These are phyloP conservation scores for Telenomus remus DNA, from an alignment of 1,140 invertebrate species.

Conservation along the genomic window DNA sequence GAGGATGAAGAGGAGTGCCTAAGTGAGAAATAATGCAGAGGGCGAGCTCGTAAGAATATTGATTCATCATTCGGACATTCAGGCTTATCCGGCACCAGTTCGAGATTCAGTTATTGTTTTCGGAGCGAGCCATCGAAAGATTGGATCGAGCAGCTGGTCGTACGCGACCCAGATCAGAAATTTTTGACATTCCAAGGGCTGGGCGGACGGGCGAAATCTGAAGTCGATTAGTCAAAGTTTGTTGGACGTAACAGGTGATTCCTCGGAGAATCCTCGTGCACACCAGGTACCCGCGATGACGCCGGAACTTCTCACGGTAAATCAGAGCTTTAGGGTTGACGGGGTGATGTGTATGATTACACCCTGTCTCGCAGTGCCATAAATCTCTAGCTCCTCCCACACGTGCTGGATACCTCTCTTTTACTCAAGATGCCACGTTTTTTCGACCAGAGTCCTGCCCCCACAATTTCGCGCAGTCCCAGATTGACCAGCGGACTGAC, in stretches of 20 bases:
- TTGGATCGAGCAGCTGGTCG: no score
- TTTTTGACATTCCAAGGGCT: no score
- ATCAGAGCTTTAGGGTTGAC: slow-evolving; percentile 71
- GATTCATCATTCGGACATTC: slow-evolving; percentile 74
- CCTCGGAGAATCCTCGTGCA: slow-evolving; percentile 46
- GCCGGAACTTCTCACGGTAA: slow-evolving; percentile 72
- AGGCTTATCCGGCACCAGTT: slow-evolving; percentile 40
- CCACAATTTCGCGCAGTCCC: slow-evolving; percentile 23
- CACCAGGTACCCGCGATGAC: slow-evolving; percentile 59
- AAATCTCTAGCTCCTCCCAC: slow-evolving; percentile 66
- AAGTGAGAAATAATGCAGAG: slow-evolving; percentile 74
- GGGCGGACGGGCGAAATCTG: not conserved
- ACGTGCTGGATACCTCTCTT: slow-evolving; percentile 44
- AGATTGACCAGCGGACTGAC: slow-evolving; percentile 29
- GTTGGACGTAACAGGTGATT: slow-evolving; percentile 36
- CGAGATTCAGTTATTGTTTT: no score
- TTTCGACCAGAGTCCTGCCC: slow-evolving; percentile 23
- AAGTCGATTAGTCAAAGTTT: slow-evolving; percentile 23
- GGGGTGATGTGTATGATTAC: slow-evolving; percentile 73
- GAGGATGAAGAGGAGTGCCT: slow-evolving; percentile 66
- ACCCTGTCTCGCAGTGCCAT: slow-evolving; percentile 71
- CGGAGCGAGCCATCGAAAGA: no score
- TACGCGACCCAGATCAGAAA: no score
- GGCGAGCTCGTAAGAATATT: slow-evolving; percentile 65
- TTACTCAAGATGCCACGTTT: slow-evolving; percentile 30